Evolutionary conservation across 1,140 invertebrate species (phyloP).

Genomic region (Lepidurus arcticus): DNA sequence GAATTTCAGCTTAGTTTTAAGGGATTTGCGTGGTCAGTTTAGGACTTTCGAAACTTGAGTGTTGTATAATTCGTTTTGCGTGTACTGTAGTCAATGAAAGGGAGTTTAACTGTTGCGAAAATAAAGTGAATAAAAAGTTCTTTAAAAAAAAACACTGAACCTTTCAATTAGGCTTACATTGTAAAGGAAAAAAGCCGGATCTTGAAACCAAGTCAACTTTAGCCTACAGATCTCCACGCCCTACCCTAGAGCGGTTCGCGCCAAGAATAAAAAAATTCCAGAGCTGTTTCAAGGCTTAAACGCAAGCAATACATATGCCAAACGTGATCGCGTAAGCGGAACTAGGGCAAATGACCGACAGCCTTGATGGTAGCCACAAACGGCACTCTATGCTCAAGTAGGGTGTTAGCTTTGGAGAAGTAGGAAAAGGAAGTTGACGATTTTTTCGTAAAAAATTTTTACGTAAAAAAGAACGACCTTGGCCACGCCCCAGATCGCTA

Average conservation of each 20-base stretch:
- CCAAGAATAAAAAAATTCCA: background rate
- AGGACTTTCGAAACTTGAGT: background rate
- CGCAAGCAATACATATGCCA: background rate
- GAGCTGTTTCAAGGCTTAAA: background rate
- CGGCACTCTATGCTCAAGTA: too few relatives aligned
- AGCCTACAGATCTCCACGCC: background rate
- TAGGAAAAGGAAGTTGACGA: background rate
- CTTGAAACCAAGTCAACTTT: background rate
- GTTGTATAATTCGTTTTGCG: background rate
- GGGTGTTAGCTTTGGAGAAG: background rate
- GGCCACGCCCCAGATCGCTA: background rate
- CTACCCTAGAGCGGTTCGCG: background rate
- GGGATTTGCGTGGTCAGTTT: background rate
- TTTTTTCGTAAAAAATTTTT: background rate
- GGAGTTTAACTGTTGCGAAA: background rate
- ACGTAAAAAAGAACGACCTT: background rate
- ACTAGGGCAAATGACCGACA: conserved; percentile 1
- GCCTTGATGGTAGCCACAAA: background rate
- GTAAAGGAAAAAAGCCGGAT: background rate
- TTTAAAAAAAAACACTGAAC: background rate
- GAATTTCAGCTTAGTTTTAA: background rate
- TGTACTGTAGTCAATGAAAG: background rate
- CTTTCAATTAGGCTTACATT: background rate
- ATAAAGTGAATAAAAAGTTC: background rate
- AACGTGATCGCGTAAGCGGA: conserved; percentile 16